Percentiles rank a stretch among this genome's conserved stretches.
These are phyloP conservation scores for Macropodus opercularis DNA, from an alignment of 2,797 vertebrate species.

Conservation along the genomic window DNA sequence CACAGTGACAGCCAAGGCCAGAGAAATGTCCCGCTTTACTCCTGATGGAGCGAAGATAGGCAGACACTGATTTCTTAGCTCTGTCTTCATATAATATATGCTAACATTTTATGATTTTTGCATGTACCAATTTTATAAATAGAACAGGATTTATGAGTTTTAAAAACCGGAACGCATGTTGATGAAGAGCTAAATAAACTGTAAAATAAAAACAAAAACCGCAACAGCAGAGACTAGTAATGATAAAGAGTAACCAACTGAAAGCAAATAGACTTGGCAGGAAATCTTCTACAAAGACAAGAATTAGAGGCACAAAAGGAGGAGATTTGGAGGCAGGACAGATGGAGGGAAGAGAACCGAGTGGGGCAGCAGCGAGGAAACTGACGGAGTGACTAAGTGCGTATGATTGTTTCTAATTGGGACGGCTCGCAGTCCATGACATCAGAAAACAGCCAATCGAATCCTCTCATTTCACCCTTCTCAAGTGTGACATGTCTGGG, in stretches of 20 bases:
- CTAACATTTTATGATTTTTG: too few relatives aligned
- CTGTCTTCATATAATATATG: neutral
- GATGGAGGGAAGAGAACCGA: conserved; percentile 1
- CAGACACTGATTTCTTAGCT: conserved; percentile 4
- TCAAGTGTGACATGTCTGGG: conserved; percentile 70
- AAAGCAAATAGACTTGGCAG: neutral
- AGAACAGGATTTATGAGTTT: too few relatives aligned
- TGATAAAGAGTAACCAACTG: neutral
- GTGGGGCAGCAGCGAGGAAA: conserved; percentile 6
- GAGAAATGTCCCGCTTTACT: conserved; percentile 10
- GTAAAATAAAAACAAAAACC: conserved; percentile 1
- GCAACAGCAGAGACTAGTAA: neutral
- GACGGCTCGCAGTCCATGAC: conserved; percentile 57
- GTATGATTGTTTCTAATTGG: conserved; percentile 74
- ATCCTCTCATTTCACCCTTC: conserved; percentile 66
- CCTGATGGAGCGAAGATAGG: conserved; percentile 5
- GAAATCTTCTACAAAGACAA: conserved; percentile 7
- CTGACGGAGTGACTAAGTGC: conserved; percentile 51
- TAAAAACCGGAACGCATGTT: too few relatives aligned
- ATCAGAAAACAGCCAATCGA: conserved; percentile 72
- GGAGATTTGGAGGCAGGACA: conserved; percentile 1
- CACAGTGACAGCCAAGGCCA: conserved; percentile 11
- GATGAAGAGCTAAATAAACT: neutral
- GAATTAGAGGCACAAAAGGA: conserved; percentile 21
- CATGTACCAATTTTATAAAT: too few relatives aligned